phyloP scores from a whole-genome alignment of 2,888 invertebrate species.

The Brenthis hecate region DNA sequence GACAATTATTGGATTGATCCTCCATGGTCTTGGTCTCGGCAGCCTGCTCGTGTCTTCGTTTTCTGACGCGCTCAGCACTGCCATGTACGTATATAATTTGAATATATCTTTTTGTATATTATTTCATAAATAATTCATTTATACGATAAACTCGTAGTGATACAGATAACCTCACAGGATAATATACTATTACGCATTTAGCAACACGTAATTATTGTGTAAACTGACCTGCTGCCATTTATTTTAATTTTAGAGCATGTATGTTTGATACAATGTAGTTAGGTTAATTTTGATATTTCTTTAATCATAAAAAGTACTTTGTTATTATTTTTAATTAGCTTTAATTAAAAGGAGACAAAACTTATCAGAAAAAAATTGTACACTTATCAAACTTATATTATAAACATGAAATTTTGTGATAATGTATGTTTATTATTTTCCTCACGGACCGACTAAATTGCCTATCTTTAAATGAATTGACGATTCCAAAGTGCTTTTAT shows the following conservation, averaged over 20 bases:
- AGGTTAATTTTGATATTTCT: conserved; percentile 1
- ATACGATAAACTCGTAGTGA: conserved; percentile 8
- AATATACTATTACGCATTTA: conserved; percentile 6
- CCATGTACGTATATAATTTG: conserved; percentile 85
- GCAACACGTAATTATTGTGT: conserved; percentile 1
- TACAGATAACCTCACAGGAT: conserved; percentile 11
- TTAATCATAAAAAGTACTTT: not conserved
- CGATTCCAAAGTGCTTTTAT: no score
- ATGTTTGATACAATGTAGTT: not conserved
- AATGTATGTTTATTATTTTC: no score
- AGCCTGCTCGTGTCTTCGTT: conserved; percentile 93
- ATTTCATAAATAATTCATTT: not conserved
- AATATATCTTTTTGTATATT: not conserved
- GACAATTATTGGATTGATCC: conserved; percentile 86
- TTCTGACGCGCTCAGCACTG: conserved; percentile 90
- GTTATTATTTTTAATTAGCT: no score
- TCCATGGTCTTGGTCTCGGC: conserved; percentile 92
- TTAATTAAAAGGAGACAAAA: no score
- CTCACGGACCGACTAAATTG: no score
- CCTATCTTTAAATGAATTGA: no score
- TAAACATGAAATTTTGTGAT: no score
- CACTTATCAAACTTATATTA: no score
- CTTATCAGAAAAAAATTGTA: no score
- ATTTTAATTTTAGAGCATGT: not conserved
- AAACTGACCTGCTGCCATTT: conserved; percentile 4